Evolutionary conservation across 2,113 vertebrate species (phyloP).

Genomic region (Eudyptes chrysolophus): DNA sequence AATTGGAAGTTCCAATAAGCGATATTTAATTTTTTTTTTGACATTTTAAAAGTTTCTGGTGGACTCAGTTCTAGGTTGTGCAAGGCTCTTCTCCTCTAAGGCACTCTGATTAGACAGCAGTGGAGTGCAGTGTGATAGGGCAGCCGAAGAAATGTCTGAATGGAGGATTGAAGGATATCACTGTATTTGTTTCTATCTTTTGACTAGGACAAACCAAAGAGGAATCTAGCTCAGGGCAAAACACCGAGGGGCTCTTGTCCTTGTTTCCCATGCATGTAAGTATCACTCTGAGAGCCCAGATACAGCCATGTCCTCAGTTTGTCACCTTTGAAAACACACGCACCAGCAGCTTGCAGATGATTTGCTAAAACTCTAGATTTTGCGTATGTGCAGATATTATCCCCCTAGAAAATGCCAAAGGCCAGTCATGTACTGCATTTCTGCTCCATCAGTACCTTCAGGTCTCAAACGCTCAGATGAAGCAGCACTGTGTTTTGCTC

Average conservation of each 20-base stretch:
- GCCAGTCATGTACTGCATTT: neutral
- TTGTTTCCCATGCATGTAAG: neutral
- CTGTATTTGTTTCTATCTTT: neutral
- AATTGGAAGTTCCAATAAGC: neutral
- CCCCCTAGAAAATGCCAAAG: neutral
- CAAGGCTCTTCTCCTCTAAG: neutral
- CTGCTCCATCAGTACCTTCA: neutral
- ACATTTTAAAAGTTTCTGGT: neutral
- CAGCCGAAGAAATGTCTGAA: neutral
- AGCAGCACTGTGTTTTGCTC: neutral
- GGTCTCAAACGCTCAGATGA: neutral
- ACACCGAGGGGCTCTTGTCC: rapidly evolving
- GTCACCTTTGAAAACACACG: neutral
- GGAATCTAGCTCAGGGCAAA: neutral
- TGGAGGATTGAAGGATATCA: neutral
- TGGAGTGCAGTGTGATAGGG: neutral
- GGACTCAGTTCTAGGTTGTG: neutral
- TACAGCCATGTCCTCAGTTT: neutral
- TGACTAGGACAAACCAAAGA: neutral
- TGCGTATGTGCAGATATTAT: neutral
- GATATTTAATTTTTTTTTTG: neutral
- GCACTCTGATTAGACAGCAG: neutral
- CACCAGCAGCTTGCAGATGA: neutral
- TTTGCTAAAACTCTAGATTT: neutral
- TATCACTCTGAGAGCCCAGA: neutral